phyloP scores from a whole-genome alignment of 2,888 invertebrate species.

The Scaptodrosophila latifasciaeformis region DNA sequence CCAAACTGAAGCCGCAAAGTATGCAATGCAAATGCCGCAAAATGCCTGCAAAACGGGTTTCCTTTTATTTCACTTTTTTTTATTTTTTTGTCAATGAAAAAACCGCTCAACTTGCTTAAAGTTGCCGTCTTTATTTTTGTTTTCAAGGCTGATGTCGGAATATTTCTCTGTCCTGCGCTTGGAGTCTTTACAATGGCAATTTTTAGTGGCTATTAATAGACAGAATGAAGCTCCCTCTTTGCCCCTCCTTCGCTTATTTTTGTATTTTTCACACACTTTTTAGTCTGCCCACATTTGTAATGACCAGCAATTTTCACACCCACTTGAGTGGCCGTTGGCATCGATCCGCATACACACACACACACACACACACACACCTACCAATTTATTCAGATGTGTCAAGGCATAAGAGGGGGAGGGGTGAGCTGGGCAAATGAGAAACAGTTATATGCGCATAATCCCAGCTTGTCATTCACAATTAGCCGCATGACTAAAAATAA shows the following conservation, averaged over 20 bases:
- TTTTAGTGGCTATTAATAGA: slow-evolving; percentile 39
- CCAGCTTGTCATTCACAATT: slow-evolving; percentile 59
- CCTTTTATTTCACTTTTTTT: no score
- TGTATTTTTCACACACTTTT: no score
- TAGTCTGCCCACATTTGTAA: slow-evolving; percentile 19
- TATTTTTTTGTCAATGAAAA: no score
- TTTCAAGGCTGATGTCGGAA: neutral
- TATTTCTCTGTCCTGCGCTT: no score
- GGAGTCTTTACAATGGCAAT: no score
- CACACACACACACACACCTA: no score
- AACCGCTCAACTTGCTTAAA: no score
- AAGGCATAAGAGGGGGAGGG: slow-evolving; percentile 4
- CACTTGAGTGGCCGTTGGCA: slow-evolving; percentile 50
- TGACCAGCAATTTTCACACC: slow-evolving; percentile 50
- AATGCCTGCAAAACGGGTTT: no score
- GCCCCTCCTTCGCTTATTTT: no score
- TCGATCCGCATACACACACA: neutral
- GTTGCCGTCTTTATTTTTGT: slow-evolving; percentile 10
- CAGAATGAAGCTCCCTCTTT: neutral
- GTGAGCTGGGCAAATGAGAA: neutral
- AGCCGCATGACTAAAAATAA: slow-evolving; percentile 59
- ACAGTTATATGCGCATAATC: slow-evolving; percentile 28
- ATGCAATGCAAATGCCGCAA: slow-evolving; percentile 9
- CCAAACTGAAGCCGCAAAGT: slow-evolving; percentile 19
- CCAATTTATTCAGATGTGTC: slow-evolving; percentile 21